These are phyloP conservation scores for Cardiocondyla obscurior DNA, from an alignment of 1,140 invertebrate species.

Conservation along the genomic window DNA sequence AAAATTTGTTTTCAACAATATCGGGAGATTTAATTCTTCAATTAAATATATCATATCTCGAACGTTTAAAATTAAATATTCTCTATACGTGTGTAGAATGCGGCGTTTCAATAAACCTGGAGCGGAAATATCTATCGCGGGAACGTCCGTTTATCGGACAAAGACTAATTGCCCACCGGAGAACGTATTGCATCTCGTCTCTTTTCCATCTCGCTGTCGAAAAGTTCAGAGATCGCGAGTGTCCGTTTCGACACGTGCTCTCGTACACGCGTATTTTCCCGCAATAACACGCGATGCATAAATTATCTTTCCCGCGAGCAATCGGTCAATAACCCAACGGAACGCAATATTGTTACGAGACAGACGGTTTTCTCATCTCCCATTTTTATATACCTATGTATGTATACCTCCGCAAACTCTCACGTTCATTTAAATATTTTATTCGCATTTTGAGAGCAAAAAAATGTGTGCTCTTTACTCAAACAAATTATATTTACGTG, in stretches of 20 bases:
- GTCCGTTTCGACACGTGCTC: not conserved
- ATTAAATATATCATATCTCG: not conserved
- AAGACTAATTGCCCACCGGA: conserved; percentile 55
- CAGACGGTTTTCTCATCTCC: not conserved
- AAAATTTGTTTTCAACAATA: not conserved
- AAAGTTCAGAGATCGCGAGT: conserved; percentile 16
- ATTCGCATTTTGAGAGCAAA: too few species aligned
- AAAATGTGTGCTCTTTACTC: not conserved
- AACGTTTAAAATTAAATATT: not conserved
- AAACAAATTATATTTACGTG: not conserved
- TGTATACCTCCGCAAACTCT: not conserved
- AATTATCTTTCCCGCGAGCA: not conserved
- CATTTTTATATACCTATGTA: not conserved
- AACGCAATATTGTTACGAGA: conserved; percentile 9
- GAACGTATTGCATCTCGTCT: conserved; percentile 13
- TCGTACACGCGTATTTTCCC: not conserved
- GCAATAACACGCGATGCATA: conserved; percentile 30
- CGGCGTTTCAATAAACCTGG: too few species aligned
- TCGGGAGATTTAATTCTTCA: not conserved
- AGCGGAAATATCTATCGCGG: not conserved
- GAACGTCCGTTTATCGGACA: conserved; percentile 20
- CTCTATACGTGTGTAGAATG: not conserved
- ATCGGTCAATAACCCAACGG: not conserved
- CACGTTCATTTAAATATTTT: not conserved
- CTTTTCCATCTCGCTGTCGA: conserved; percentile 22